Conservation (phyloP, 2,797 vertebrate genomes). For the Enteromius radiatus region DNA sequence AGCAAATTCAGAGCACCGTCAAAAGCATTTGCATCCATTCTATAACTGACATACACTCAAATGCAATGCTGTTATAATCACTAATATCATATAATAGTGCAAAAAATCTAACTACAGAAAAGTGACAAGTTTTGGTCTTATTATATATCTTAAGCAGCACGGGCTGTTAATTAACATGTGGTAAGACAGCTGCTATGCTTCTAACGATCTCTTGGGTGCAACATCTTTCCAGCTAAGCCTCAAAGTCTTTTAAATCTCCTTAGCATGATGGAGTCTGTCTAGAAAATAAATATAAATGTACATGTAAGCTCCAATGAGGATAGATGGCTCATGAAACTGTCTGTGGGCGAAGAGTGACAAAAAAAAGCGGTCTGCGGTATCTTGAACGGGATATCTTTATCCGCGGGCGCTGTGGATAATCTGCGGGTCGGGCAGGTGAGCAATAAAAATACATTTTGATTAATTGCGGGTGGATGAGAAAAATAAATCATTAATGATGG, state of each 20-base stretch:
- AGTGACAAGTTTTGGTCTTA: constrained; percentile 60
- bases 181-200: constrained; percentile 73
- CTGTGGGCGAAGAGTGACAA: neutral
- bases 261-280: constrained; percentile 6
- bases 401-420: too few species aligned
- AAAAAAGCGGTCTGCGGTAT: neutral
- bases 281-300: constrained; percentile 36
- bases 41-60: neutral
- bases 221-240: constrained; percentile 49
- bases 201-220: constrained; percentile 60
- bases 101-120: neutral
- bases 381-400: too few species aligned
- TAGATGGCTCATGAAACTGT: neutral
- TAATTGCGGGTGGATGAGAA: too few species aligned
- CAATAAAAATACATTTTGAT: too few species aligned
- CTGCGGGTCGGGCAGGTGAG: too few species aligned
- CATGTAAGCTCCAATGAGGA: constrained; percentile 12
- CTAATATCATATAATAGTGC: neutral
- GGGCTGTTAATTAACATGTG: constrained; percentile 70
- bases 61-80: neutral
- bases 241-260: constrained; percentile 28
- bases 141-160: constrained; percentile 61
- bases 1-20: neutral
- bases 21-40: neutral
- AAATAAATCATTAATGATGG: too few species aligned